A percentile compares a stretch with the other conserved stretches of the same genome.
phyloP scores from a whole-genome alignment of 2,888 invertebrate species.

The Pinctada fucata region DNA sequence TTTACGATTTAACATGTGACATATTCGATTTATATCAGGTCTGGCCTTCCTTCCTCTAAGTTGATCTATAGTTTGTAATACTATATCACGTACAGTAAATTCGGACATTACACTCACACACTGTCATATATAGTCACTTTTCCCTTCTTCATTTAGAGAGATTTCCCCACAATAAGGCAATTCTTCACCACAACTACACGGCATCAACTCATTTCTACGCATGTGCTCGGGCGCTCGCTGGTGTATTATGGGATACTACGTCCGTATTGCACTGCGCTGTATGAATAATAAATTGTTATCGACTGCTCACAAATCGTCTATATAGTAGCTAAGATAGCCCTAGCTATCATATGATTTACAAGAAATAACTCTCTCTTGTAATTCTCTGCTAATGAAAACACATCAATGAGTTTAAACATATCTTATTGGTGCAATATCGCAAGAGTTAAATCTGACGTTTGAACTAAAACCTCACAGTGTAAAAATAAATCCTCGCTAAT shows the following conservation, averaged over 20 bases:
- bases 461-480: no score
- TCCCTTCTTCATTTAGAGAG: slow-evolving; percentile 9
- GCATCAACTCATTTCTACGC: slow-evolving; percentile 48
- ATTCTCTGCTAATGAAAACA: no score
- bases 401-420: no score
- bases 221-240: slow-evolving; percentile 54
- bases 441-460: no score
- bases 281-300: slow-evolving; percentile 13
- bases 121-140: not conserved
- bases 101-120: slow-evolving; percentile 40
- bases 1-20: slow-evolving; percentile 87
- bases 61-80: slow-evolving; percentile 91
- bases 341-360: not conserved
- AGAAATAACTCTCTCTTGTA: not conserved
- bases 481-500: not conserved
- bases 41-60: slow-evolving; percentile 89
- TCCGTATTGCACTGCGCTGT: slow-evolving; percentile 28
- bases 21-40: slow-evolving; percentile 89
- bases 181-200: slow-evolving; percentile 38
- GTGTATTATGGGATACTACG: slow-evolving; percentile 55
- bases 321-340: not conserved
- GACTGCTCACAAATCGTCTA: not conserved
- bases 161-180: slow-evolving; percentile 4
- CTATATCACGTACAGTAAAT: slow-evolving; percentile 69
- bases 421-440: no score